Evolutionary conservation across 2,113 vertebrate genomes (phyloP).

Genomic region (Stomatorhinus ivindoensis): DNA sequence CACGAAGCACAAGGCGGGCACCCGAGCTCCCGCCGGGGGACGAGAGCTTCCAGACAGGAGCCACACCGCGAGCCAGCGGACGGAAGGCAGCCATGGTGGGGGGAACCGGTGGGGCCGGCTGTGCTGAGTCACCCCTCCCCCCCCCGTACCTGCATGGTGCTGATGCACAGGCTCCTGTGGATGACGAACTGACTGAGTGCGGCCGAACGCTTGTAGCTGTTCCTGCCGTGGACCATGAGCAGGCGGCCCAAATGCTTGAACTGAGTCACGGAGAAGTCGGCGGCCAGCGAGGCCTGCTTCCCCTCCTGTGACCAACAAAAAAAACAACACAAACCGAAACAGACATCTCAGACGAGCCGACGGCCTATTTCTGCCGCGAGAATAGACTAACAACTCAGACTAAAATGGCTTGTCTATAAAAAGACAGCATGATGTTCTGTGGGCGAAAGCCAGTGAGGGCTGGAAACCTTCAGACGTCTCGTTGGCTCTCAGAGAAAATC

Average conservation of each 20-base stretch:
- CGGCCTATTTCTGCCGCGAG: background rate
- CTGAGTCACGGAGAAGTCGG: constrained; percentile 95
- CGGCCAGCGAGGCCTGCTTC: constrained; percentile 88
- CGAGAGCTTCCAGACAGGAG: background rate
- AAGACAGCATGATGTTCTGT: background rate
- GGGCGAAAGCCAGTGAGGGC: background rate
- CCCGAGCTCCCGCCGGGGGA: background rate
- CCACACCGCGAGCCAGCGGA: background rate
- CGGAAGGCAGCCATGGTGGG: background rate
- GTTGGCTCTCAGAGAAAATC: background rate
- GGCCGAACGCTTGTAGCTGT: constrained; percentile 94
- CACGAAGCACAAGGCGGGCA: no score
- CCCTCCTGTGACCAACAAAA: constrained; percentile 70
- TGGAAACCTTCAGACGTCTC: background rate
- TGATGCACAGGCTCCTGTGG: constrained; percentile 93
- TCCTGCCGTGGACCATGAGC: constrained; percentile 94
- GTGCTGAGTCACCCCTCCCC: background rate
- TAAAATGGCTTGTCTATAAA: constrained; percentile 1
- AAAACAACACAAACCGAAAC: constrained; percentile 12
- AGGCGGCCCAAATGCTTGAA: constrained; percentile 90
- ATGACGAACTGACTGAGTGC: constrained; percentile 98
- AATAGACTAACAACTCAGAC: constrained; percentile 9
- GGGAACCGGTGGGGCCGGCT: background rate
- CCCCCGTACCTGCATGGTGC: constrained; percentile 86
- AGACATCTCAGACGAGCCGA: background rate